A percentile compares a stretch with the other conserved stretches of the same genome.
phyloP scores from a whole-genome alignment of 2,797 vertebrate species.

The Alectoris magna region DNA sequence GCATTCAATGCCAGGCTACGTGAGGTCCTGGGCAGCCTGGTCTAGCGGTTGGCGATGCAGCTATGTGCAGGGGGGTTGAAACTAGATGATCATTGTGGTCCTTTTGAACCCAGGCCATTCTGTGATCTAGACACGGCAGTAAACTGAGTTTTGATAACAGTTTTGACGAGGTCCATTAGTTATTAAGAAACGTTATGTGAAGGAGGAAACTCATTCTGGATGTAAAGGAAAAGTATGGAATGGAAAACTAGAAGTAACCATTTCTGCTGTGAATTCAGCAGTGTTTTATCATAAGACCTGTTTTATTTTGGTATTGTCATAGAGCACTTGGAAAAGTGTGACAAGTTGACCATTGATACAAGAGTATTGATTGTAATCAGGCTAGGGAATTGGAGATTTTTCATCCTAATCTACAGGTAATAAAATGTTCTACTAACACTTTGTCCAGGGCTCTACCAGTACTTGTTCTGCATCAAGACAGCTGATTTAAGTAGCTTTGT shows the following conservation, averaged over 20 bases:
- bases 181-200: background rate
- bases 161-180: background rate
- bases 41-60: too few species aligned
- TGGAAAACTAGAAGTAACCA: background rate
- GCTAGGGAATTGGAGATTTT: background rate
- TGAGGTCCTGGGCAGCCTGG: too few species aligned
- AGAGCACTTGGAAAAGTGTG: background rate
- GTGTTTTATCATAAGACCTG: background rate
- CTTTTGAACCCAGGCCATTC: too few species aligned
- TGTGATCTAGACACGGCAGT: too few species aligned
- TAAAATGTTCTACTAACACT: background rate
- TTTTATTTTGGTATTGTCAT: background rate
- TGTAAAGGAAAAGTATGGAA: background rate
- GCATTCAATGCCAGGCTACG: too few species aligned
- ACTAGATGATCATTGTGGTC: too few species aligned
- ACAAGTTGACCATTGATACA: background rate
- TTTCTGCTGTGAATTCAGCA: background rate
- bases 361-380: background rate
- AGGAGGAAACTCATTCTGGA: background rate
- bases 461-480: background rate
- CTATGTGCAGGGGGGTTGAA: too few species aligned
- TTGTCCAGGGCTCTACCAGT: background rate
- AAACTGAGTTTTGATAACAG: too few species aligned
- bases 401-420: background rate
- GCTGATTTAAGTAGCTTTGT: background rate